Conservation (phyloP, 1,140 invertebrate species). For the Drosophila dunni region DNA sequence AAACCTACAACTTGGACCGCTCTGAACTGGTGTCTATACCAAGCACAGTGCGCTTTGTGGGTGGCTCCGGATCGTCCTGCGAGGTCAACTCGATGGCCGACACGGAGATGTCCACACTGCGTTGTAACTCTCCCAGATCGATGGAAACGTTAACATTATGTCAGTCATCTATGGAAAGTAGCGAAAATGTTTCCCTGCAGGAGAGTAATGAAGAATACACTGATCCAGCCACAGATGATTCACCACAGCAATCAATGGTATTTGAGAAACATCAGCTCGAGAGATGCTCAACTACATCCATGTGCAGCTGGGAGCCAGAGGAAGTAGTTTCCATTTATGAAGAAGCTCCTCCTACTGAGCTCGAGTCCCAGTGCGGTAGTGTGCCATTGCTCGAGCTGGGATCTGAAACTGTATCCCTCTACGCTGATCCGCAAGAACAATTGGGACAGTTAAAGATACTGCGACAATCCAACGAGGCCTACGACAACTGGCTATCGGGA, state of each 20-base stretch:
- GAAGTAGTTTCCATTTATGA: conserved; percentile 34
- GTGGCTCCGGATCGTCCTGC: conserved; percentile 52
- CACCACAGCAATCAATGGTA: neutral
- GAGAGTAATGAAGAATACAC: neutral
- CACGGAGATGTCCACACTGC: conserved; percentile 65
- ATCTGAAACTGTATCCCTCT: conserved; percentile 29
- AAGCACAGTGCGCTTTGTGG: conserved; percentile 57
- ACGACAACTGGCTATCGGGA: conserved; percentile 63
- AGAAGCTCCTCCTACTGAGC: neutral
- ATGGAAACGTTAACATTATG: conserved; percentile 42
- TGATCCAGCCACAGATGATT: neutral
- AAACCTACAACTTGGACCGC: conserved; percentile 32
- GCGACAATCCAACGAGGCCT: conserved; percentile 51
- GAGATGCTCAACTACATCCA: conserved; percentile 60
- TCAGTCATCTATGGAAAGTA: neutral
- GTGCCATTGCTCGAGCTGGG: conserved; percentile 46
- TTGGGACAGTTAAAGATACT: conserved; percentile 34
- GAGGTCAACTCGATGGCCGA: conserved; percentile 58
- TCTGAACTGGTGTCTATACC: conserved; percentile 18
- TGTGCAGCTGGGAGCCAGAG: conserved; percentile 67
- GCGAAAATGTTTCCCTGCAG: conserved; percentile 12
- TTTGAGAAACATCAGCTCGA: conserved; percentile 12
- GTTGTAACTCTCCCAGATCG: conserved; percentile 39
- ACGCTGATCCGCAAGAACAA: conserved; percentile 34
- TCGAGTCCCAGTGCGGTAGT: neutral